Base-by-base conservation (phyloP, 2,113 vertebrate species). In the Rhinolophus ferrumequinum region DNA sequence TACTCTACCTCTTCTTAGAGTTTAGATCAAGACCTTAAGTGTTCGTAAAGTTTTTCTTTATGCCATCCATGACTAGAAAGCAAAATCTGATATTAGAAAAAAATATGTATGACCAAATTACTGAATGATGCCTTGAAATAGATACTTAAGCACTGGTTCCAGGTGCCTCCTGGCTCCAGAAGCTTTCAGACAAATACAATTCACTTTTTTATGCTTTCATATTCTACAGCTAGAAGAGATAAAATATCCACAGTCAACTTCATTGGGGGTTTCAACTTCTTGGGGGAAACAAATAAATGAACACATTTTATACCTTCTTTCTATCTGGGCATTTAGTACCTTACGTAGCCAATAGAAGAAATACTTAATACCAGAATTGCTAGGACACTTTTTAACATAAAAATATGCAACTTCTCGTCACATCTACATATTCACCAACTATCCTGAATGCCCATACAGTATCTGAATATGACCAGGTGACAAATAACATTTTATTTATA, bases 221-320 rank as follows among this genome's bases (percentile, higher is more conserved):
- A 96, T 94, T 70, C 52, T 79, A 67, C 5, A 73, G 83, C 62
- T 44, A 91, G 26, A 75, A n/a, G 38, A 95, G 79, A 83, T 47
- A 86, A 88, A 98, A 44, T 75, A 67, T 24, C 18, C 56, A 50
- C 1, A 10, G 58, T n/a, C 30, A 6, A 6, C 67, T 95, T 73
- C 73, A 82, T 56, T 6, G 10, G 73, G 69, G 44, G 21, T 12
- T 60, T 92, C 81, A 95, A 50, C 28, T 89, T 83, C 88, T 90
- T 81, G 7, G 35, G 22, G 60, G 56, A 82, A 76, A 92, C 9
- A 97, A 88, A 95, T 90, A 93, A 96, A 89, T 93, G 54, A 93
- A 67, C 16, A 58, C 5, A 52, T 26, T 84, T 77, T 75, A n/a
- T 44, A 67, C 5, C n/a, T 77, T 79, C 35, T 73, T 90, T 76